Evolutionary conservation across 1,140 invertebrate species (phyloP).

Genomic region (Cotesia vestalis): DNA sequence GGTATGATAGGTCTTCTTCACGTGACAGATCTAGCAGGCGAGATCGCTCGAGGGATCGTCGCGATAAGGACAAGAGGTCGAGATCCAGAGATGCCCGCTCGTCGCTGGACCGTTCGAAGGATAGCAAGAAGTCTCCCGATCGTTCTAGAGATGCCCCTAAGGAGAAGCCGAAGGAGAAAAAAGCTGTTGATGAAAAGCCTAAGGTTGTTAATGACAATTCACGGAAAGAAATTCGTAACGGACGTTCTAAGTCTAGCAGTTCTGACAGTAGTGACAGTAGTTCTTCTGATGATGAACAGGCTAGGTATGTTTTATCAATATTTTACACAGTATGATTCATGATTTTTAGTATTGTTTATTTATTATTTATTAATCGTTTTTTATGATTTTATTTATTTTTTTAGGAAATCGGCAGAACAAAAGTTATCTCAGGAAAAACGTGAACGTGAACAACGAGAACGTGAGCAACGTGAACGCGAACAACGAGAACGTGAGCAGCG

Average conservation of each 20-base stretch:
- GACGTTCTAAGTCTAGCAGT: constrained; percentile 63
- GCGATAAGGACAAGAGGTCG: constrained; percentile 54
- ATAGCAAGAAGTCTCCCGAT: constrained; percentile 53
- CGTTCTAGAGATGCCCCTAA: constrained; percentile 49
- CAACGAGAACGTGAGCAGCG: constrained; percentile 31
- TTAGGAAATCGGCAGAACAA: constrained; percentile 55
- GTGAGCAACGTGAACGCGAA: constrained; percentile 52
- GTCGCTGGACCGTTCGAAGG: constrained; percentile 52
- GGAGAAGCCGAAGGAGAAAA: constrained; percentile 44
- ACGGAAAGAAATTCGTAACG: constrained; percentile 60
- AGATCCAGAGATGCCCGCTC: constrained; percentile 50
- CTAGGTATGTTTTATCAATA: too few relatives aligned
- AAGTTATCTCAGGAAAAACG: constrained; percentile 57
- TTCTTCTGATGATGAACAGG: constrained; percentile 61
- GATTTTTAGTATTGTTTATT: constrained; percentile 16
- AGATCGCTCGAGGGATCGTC: constrained; percentile 58
- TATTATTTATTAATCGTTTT: constrained; percentile 35
- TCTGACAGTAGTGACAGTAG: constrained; percentile 63
- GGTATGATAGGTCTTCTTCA: constrained; percentile 61
- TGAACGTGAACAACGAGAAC: constrained; percentile 61
- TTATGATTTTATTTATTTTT: constrained; percentile 36
- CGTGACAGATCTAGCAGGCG: constrained; percentile 58
- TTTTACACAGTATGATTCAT: constrained; percentile 46
- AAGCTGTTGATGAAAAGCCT: constrained; percentile 52
- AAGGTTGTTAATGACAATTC: constrained; percentile 49